Evolutionary conservation across 2,113 vertebrate species (phyloP), one percentile per base, ranked within the genome.

Genomic region (Ameiurus melas): DNA sequence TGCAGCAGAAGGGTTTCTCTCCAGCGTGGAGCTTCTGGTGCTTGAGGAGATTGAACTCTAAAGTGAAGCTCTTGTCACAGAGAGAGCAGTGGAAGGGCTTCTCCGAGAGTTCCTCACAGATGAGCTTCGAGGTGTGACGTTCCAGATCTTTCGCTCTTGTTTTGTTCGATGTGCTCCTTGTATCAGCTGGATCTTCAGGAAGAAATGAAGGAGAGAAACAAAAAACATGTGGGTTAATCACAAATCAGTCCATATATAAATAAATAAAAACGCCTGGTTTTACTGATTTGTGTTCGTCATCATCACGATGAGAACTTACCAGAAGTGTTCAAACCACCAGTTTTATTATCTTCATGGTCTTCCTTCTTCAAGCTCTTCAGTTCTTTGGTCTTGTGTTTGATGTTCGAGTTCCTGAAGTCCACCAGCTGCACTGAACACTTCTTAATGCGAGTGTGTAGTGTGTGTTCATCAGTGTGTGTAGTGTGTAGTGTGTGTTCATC

Each of bases 51-150:
- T 84, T 84, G 58, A 60, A 84, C 22, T 64, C 13, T 14, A 55
- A n/a, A 6, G 13, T 70, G 64, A 85, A 85, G 43, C 43, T 85
- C 83, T 51, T 85, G 36, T 71, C n/a, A 7, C 83, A 85, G 47
- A 33, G 3, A 8, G 83, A 51, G 83, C 83, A 85, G 83, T 3
- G 16, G 64, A 33, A 70, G 0, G n/a, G 83, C 43, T 62, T 64
- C 25, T 66, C 39, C 0, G 58, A 10, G 3, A 5, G 6, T 14
- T 51, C n/a, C 7, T 19, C 43, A 51, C 73, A 8, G 27, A 1
- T 3, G 75, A 5, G 75, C 17, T 57, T 57, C 16, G 53, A 80
- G n/a, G 19, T n/a, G 0, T 10, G 17, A 33, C 8, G 1, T 58
- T 58, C 30, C 13, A 7, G 0, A 0, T 27, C 12, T 5, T 12